These are phyloP conservation scores for Lepus timidus DNA, from an alignment of 2,113 vertebrate species.

Conservation along the genomic window DNA sequence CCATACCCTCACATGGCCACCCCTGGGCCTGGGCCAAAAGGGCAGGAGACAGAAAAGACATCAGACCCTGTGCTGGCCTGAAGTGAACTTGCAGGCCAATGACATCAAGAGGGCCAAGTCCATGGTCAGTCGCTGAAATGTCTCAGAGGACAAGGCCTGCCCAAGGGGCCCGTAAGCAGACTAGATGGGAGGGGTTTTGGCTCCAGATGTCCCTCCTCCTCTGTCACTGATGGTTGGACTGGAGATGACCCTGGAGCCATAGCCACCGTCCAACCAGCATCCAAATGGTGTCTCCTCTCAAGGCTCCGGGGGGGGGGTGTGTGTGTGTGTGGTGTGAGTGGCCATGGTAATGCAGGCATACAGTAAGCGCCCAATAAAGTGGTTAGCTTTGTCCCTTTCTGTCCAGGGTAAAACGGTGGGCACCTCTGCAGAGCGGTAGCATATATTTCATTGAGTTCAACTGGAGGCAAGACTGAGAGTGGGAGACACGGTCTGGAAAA, in stretches of 20 bases:
- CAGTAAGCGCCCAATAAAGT: not conserved
- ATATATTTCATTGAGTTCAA: not conserved
- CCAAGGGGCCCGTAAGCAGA: not conserved
- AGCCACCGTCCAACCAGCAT: not conserved
- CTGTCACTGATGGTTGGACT: not conserved
- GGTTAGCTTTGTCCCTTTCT: not conserved
- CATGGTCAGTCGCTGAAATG: not conserved
- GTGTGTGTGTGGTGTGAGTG: no score
- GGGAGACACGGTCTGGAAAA: not conserved
- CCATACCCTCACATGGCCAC: not conserved
- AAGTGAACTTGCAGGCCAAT: not conserved
- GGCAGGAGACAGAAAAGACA: not conserved
- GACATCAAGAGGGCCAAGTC: not conserved
- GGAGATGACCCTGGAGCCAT: not conserved
- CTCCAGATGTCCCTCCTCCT: not conserved
- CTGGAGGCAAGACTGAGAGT: not conserved
- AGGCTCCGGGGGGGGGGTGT: no score
- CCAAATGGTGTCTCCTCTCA: not conserved
- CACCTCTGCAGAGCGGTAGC: not conserved
- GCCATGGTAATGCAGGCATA: rapidly evolving
- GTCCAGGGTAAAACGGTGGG: not conserved
- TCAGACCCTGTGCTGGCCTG: not conserved
- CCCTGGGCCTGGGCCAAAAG: no score
- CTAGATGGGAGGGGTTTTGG: not conserved
- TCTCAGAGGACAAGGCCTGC: rapidly evolving